phyloP scores from a whole-genome alignment of 2,888 invertebrate species.

The Meliscaeva auricollis region DNA sequence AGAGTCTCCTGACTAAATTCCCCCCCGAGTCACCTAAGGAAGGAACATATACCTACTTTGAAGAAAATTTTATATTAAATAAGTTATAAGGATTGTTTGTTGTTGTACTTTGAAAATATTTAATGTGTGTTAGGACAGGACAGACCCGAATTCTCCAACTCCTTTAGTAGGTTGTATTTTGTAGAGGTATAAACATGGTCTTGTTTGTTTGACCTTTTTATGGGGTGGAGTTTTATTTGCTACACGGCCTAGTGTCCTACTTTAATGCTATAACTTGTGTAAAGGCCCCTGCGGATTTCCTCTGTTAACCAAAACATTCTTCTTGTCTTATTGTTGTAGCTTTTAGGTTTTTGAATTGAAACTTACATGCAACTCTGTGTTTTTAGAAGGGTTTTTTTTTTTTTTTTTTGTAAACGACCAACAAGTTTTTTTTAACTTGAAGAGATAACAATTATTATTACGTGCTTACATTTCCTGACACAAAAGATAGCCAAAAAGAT shows the following conservation, averaged over 20 bases:
- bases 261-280: conserved; percentile 35
- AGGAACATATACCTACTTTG: conserved; percentile 46
- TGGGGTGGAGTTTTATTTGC: conserved; percentile 42
- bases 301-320: conserved; percentile 43
- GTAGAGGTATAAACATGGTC: not conserved
- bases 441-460: conserved; percentile 42
- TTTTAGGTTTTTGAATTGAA: conserved; percentile 39
- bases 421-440: conserved; percentile 51
- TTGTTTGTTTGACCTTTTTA: conserved; percentile 46
- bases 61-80: conserved; percentile 67
- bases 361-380: not conserved
- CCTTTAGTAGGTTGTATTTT: not conserved
- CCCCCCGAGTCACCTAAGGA: not conserved
- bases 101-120: conserved; percentile 22
- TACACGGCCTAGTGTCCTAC: conserved; percentile 64
- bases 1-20: not conserved
- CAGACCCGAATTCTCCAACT: conserved; percentile 6
- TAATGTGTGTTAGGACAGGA: conserved; percentile 33
- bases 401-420: conserved; percentile 22
- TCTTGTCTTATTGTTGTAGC: conserved; percentile 39
- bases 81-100: conserved; percentile 64
- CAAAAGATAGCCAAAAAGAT: not conserved
- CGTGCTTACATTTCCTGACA: conserved; percentile 49
- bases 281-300: conserved; percentile 49
- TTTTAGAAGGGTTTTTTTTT: not conserved